Conservation (phyloP, 1,140 invertebrate species). For the Callitettix versicolor region DNA sequence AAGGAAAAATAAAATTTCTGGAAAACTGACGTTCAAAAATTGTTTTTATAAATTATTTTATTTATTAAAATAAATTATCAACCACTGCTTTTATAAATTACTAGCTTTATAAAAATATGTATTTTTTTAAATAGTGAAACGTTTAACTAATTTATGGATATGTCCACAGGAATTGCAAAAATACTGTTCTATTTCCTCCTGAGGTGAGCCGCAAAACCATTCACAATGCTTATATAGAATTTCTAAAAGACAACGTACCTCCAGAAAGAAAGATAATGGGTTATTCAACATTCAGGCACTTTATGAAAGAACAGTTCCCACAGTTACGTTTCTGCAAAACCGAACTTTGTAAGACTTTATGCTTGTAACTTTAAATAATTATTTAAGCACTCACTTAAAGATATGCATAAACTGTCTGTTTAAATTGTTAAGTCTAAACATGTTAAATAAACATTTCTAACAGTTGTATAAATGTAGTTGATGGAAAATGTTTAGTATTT, state of each 20-base stretch:
- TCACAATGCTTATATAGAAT: conserved; percentile 60
- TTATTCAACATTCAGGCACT: conserved; percentile 65
- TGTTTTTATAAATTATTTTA: conserved; percentile 5
- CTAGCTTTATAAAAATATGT: too few species aligned
- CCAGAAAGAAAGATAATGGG: conserved; percentile 58
- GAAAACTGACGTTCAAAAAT: neutral
- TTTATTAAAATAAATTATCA: too few species aligned
- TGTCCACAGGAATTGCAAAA: conserved; percentile 33
- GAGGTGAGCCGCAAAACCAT: conserved; percentile 60
- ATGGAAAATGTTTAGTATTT: too few species aligned
- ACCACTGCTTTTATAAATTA: too few species aligned
- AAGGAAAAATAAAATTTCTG: neutral
- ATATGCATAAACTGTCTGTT: too few species aligned
- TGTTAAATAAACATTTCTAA: too few species aligned
- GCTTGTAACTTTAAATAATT: too few species aligned
- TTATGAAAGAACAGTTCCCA: conserved; percentile 71
- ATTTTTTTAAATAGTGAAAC: too few species aligned
- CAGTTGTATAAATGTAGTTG: too few species aligned
- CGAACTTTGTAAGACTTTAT: conserved; percentile 37
- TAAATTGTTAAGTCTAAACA: too few species aligned
- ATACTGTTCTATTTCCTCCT: conserved; percentile 49
- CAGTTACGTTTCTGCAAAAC: conserved; percentile 62
- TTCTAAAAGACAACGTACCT: conserved; percentile 52
- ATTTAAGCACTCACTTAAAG: too few species aligned
- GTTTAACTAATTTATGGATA: too few species aligned